Evolutionary conservation across 2,113 vertebrate species (phyloP).

Genomic region (human (Homo sapiens)): GRCh38 chr3:35706501-35707000

Average conservation of each 20-base stretch:
- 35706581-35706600: background rate
- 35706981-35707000: slow-evolving; percentile 93
- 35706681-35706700: slow-evolving; percentile 40
- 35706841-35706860: slow-evolving; percentile 54
- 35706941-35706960: slow-evolving; percentile 89
- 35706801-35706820: slow-evolving; percentile 15
- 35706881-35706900: slow-evolving; percentile 75
- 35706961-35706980: slow-evolving; percentile 91
- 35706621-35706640: background rate
- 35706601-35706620: background rate
- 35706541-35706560: background rate
- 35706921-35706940: slow-evolving; percentile 68
- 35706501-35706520: background rate
- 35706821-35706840: slow-evolving; percentile 53
- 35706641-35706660: background rate
- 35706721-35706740: slow-evolving; percentile 69
- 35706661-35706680: background rate
- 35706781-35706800: slow-evolving; percentile 77
- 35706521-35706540: background rate
- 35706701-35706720: background rate
- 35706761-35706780: slow-evolving; percentile 52
- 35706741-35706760: slow-evolving; percentile 13
- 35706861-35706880: slow-evolving; percentile 64
- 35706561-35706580: too few relatives aligned
- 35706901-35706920: slow-evolving; percentile 52